Evolutionary conservation across 1,140 invertebrate species (phyloP), one percentile per base, ranked within the genome.

Genomic region (Drosophila ficusphila): DNA sequence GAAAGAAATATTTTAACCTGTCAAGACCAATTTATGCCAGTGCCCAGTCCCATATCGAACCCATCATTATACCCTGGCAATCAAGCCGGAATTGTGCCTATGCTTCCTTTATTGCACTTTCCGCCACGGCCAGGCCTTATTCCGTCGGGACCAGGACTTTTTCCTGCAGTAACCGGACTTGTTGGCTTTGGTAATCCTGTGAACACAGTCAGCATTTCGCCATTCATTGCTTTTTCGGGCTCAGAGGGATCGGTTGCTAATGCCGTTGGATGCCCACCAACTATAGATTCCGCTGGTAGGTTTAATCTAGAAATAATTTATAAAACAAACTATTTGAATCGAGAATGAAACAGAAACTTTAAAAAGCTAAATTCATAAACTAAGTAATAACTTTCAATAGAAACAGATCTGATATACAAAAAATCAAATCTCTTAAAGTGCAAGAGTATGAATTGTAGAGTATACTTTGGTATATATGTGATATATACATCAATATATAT

Each of bases 101-200:
- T 83, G 41, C 27, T 82, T 11, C 81, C 78, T 0, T 47, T 85
- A 3, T 67, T 79, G 18, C 61, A 90, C 11, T 94, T 93, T 76
- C 91, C 93, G 4, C 92, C 94, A n/a, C 93, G 94, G 4, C 94
- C 95, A 8, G 94, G 95, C 29, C 91, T 96, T 21, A 96, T 96
- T 78, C 95, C 95, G 0, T 92, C 77, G 0, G 77, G 93, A 51
- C 93, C 94, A 27, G 92, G 92, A 0, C 62, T 93, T 9, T 93
- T 93, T 61, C 91, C 89, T n/a, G 38, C 79, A 7, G 41, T 76
- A 19, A 36, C 75, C 18, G 64, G 47, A 18, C 47, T 86, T 3
- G 53, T 64, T 2, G 51, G 60, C 8, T 81, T 77, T 19, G 34
- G 33, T 29, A 58, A 38, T 21, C 41, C 42, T 18, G 11, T 6